Evolutionary conservation across 64 coral and sea anemone species (phyloP).

Genomic region (Platygyra sinensis): DNA sequence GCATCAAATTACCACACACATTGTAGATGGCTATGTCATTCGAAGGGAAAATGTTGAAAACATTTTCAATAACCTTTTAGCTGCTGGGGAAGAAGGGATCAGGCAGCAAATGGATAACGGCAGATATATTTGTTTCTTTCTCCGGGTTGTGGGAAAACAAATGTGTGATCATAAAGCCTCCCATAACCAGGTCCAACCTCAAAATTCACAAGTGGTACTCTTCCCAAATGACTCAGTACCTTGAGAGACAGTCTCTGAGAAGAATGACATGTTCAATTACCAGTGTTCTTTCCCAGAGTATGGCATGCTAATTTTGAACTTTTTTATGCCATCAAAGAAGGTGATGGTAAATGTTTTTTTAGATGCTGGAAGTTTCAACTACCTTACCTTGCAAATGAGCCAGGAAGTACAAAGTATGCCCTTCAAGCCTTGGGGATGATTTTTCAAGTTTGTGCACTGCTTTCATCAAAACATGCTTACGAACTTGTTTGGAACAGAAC

Average conservation of each 20-base stretch:
- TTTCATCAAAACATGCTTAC: constrained; percentile 63
- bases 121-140: constrained; percentile 56
- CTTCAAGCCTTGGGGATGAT: constrained; percentile 60
- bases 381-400: constrained; percentile 58
- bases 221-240: too few species aligned
- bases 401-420: constrained; percentile 57
- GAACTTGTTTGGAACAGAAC: constrained; percentile 75
- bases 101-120: constrained; percentile 50
- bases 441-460: constrained; percentile 65
- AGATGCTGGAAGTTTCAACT: constrained; percentile 74
- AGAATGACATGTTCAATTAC: constrained; percentile 82
- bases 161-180: constrained; percentile 50
- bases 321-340: constrained; percentile 80
- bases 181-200: constrained; percentile 39
- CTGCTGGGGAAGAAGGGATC: constrained; percentile 18
- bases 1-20: constrained; percentile 30
- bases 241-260: constrained; percentile 31
- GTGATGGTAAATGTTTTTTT: constrained; percentile 68
- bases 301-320: constrained; percentile 80
- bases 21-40: constrained; percentile 53
- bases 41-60: constrained; percentile 38
- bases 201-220: constrained; percentile 21
- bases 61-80: constrained; percentile 45
- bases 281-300: constrained; percentile 74
- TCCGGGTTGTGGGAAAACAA: constrained; percentile 78